Evolutionary conservation across 1,140 invertebrate genomes (phyloP).

Genomic region (Vanessa tameamea): DNA sequence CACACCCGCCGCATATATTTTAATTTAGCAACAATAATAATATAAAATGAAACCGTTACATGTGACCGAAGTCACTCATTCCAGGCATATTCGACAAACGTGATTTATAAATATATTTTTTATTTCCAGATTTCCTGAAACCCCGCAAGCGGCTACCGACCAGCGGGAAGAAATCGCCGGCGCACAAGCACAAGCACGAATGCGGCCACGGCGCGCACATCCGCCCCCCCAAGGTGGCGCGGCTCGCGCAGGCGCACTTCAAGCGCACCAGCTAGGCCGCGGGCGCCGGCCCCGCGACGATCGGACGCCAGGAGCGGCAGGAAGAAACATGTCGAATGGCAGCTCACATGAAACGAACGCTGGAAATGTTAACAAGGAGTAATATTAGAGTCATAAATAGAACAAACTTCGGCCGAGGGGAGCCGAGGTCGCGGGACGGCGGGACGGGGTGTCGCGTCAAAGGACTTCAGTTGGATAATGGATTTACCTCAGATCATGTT

Average conservation of each 20-base stretch:
- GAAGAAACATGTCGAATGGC: background rate
- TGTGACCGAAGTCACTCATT: too few relatives aligned
- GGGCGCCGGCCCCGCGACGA: background rate
- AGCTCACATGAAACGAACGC: background rate
- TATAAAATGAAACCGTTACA: background rate
- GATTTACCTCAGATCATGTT: conserved; percentile 43
- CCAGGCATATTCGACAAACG: too few relatives aligned
- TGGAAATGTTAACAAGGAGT: background rate
- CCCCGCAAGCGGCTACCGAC: conserved; percentile 69
- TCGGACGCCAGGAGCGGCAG: background rate
- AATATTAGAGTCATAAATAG: background rate
- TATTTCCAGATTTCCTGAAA: conserved; percentile 77
- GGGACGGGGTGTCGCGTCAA: background rate
- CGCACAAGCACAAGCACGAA: conserved; percentile 66
- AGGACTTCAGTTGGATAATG: background rate
- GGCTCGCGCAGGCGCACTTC: conserved; percentile 64
- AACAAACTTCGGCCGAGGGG: background rate
- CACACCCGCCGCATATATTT: background rate
- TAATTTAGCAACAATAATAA: background rate
- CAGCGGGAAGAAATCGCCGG: conserved; percentile 71
- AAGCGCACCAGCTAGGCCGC: conserved; percentile 69
- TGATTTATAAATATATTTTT: conserved; percentile 1
- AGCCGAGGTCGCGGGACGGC: background rate
- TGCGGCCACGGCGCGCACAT: conserved; percentile 68
- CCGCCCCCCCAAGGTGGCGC: conserved; percentile 71